Conservation (phyloP, 64 coral and sea anemone genomes). For the Stylophora pistillata region DNA sequence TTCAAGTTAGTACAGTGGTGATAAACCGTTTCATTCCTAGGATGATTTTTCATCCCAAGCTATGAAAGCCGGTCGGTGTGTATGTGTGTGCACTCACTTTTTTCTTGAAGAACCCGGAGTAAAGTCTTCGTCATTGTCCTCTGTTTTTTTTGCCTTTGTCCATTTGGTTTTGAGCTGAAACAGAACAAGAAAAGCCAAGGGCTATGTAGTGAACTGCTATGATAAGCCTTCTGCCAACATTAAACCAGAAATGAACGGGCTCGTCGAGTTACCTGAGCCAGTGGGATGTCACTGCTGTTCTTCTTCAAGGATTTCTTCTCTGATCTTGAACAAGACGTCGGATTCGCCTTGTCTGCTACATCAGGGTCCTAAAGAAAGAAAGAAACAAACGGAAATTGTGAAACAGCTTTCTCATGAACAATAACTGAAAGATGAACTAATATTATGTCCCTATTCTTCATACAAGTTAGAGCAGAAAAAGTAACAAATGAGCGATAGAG, state of each 20-base stretch:
- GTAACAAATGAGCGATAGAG: no score
- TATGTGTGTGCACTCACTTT: not conserved
- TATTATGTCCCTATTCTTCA: no score
- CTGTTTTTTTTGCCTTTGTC: conserved; percentile 24
- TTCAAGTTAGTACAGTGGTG: no score
- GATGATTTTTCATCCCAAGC: no score
- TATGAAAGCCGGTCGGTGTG: no score
- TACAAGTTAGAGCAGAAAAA: no score
- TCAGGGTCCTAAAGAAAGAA: not conserved
- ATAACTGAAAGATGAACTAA: no score
- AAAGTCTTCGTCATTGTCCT: conserved; percentile 57
- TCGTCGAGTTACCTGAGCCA: conserved; percentile 52
- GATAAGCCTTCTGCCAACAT: no score
- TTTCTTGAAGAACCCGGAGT: conserved; percentile 39
- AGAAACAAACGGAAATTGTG: no score
- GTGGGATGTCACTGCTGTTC: conserved; percentile 53
- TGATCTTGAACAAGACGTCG: not conserved
- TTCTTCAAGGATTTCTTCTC: conserved; percentile 26
- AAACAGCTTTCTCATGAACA: no score
- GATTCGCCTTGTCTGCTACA: not conserved
- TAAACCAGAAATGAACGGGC: not conserved
- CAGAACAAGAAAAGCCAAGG: not conserved
- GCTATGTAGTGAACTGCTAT: no score
- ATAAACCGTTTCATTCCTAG: no score
- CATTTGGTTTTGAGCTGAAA: conserved; percentile 46